These are phyloP conservation scores for Diadema setosum DNA, from an alignment of 35 echinoderm and acorn worm species.

Conservation along the genomic window DNA sequence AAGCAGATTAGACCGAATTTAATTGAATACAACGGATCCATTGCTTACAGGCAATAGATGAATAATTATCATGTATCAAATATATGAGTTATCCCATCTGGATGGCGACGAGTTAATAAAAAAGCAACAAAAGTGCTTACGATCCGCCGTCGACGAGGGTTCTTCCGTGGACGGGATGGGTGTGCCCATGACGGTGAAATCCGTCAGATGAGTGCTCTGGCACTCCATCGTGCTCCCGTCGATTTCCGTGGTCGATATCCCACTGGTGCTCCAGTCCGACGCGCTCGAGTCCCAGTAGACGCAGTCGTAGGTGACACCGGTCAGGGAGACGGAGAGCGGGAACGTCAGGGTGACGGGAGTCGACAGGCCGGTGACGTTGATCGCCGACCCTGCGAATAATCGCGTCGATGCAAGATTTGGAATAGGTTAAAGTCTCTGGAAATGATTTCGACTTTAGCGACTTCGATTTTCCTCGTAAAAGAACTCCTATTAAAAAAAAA, in stretches of 20 bases:
- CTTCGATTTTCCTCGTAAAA: no score
- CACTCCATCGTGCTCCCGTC: conserved; percentile 23
- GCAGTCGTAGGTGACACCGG: conserved; percentile 48
- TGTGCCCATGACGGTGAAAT: conserved; percentile 54
- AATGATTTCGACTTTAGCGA: no score
- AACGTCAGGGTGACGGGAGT: conserved; percentile 45
- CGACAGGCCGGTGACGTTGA: conserved; percentile 62
- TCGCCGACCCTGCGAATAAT: conserved; percentile 18
- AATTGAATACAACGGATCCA: no score
- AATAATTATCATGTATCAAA: no score
- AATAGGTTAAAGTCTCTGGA: no score
- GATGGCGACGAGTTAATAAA: no score
- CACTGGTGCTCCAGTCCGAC: conserved; percentile 37
- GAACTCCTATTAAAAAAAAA: no score
- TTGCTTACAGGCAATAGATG: no score
- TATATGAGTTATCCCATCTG: no score
- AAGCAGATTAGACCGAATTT: no score
- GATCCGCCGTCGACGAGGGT: background rate
- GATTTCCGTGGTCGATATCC: background rate
- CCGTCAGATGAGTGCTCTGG: conserved; percentile 46
- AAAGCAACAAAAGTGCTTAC: background rate
- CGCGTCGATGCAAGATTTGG: background rate
- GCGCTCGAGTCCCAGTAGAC: conserved; percentile 55
- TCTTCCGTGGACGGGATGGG: conserved; percentile 35
- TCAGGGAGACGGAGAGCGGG: conserved; percentile 32